phyloP scores from a whole-genome alignment of 2,888 invertebrate species.

The Agriopis marginaria region DNA sequence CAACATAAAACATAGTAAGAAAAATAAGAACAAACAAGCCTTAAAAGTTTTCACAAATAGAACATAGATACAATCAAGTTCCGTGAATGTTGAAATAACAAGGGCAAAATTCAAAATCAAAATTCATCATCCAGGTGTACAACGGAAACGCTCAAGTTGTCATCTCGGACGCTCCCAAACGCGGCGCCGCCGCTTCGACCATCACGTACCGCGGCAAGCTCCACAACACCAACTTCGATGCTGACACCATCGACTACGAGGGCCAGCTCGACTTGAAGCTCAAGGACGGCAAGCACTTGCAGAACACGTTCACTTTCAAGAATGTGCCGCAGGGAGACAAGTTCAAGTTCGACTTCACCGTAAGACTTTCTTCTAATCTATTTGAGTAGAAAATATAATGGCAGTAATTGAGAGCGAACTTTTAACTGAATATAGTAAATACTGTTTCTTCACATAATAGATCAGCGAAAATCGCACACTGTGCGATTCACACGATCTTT shows the following conservation, averaged over 20 bases:
- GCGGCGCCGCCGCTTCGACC: conserved; percentile 62
- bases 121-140: conserved; percentile 53
- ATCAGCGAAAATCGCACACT: too few species aligned
- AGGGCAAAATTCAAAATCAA: too few species aligned
- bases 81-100: too few species aligned
- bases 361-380: conserved; percentile 37
- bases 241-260: conserved; percentile 65
- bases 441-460: too few species aligned
- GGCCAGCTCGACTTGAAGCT: conserved; percentile 69
- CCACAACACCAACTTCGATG: conserved; percentile 64
- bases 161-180: conserved; percentile 67
- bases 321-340: conserved; percentile 66
- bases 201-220: conserved; percentile 71
- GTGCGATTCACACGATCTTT: too few species aligned
- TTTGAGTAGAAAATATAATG: too few species aligned
- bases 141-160: conserved; percentile 66
- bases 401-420: too few species aligned
- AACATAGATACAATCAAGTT: too few species aligned
- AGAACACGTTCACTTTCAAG: conserved; percentile 65
- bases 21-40: too few species aligned
- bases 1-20: too few species aligned
- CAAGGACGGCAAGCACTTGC: conserved; percentile 68
- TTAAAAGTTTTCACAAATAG: too few species aligned
- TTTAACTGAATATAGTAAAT: too few species aligned
- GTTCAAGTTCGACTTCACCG: conserved; percentile 70